phyloP scores from a whole-genome alignment of 2,888 invertebrate genomes.

The Tiphia femorata region DNA sequence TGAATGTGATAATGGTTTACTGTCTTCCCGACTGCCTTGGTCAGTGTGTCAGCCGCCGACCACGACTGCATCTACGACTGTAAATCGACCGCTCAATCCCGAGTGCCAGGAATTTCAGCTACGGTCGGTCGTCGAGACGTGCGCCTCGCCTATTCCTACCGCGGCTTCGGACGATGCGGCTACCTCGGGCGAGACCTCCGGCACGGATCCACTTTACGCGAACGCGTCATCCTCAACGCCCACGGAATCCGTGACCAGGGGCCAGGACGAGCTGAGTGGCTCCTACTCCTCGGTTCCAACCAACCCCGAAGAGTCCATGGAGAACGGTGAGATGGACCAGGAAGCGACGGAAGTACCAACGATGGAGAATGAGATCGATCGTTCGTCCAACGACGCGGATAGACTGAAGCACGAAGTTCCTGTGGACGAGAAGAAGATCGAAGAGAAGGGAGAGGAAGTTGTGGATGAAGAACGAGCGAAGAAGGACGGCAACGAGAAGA shows the following conservation, averaged over 20 bases:
- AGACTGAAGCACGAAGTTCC: slow-evolving; percentile 38
- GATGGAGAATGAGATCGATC: no score
- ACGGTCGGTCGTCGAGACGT: slow-evolving; percentile 17
- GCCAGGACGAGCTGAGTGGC: slow-evolving; percentile 20
- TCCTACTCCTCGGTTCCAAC: slow-evolving; percentile 6
- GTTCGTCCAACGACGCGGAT: slow-evolving; percentile 29
- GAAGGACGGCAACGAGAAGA: neutral
- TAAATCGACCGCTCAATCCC: slow-evolving; percentile 58
- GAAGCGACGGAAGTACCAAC: neutral
- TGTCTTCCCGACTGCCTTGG: slow-evolving; percentile 52
- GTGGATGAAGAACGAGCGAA: no score
- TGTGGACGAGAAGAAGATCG: slow-evolving; percentile 7
- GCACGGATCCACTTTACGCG: slow-evolving; percentile 1
- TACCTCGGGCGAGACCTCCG: slow-evolving; percentile 9
- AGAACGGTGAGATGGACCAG: no score
- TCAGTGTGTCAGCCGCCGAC: slow-evolving; percentile 28
- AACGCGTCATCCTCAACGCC: slow-evolving; percentile 4
- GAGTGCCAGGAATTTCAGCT: slow-evolving; percentile 64
- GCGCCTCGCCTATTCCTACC: slow-evolving; percentile 3
- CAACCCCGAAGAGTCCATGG: no score
- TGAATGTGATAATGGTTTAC: slow-evolving; percentile 53
- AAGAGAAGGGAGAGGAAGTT: slow-evolving; percentile 26
- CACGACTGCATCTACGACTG: slow-evolving; percentile 29
- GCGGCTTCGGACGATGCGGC: slow-evolving; percentile 19
- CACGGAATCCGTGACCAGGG: slow-evolving; percentile 3